Conservation (phyloP, 2,888 invertebrate genomes). For the Agriopis leucophaearia region DNA sequence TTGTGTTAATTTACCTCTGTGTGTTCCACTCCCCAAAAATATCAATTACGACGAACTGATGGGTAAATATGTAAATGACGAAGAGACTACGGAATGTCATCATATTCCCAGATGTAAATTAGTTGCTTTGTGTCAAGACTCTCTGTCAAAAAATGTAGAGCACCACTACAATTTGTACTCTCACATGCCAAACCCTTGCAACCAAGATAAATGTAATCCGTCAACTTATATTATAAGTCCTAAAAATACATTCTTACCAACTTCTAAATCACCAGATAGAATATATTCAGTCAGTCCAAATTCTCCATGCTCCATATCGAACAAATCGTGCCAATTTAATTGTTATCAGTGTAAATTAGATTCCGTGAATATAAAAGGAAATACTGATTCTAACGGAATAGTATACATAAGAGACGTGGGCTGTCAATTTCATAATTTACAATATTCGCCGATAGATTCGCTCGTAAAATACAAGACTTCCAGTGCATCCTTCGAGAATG, state of each 20-base stretch:
- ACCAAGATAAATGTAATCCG: conserved; percentile 52
- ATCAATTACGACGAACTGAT: conserved; percentile 62
- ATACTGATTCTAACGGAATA: conserved; percentile 59
- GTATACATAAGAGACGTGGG: conserved; percentile 79
- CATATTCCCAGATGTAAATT: conserved; percentile 60
- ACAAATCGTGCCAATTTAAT: conserved; percentile 74
- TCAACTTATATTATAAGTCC: conserved; percentile 55
- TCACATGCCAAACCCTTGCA: conserved; percentile 58
- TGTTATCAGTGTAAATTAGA: conserved; percentile 51
- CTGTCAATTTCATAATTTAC: conserved; percentile 72
- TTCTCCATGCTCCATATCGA: conserved; percentile 52
- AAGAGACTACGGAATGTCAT: conserved; percentile 53
- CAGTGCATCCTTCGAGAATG: conserved; percentile 61
- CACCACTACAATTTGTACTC: conserved; percentile 55
- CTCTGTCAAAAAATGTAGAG: conserved; percentile 52
- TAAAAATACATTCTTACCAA: conserved; percentile 51
- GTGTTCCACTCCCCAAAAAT: conserved; percentile 70
- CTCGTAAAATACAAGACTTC: conserved; percentile 59
- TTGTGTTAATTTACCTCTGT: conserved; percentile 76
- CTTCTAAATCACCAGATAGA: conserved; percentile 52
- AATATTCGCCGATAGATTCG: conserved; percentile 53
- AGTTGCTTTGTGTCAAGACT: conserved; percentile 58
- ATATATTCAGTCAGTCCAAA: conserved; percentile 40
- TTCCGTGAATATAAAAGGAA: conserved; percentile 41
- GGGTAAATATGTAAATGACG: conserved; percentile 52